phyloP scores from a whole-genome alignment of 2,797 vertebrate genomes.

The Argyrosomus regius region DNA sequence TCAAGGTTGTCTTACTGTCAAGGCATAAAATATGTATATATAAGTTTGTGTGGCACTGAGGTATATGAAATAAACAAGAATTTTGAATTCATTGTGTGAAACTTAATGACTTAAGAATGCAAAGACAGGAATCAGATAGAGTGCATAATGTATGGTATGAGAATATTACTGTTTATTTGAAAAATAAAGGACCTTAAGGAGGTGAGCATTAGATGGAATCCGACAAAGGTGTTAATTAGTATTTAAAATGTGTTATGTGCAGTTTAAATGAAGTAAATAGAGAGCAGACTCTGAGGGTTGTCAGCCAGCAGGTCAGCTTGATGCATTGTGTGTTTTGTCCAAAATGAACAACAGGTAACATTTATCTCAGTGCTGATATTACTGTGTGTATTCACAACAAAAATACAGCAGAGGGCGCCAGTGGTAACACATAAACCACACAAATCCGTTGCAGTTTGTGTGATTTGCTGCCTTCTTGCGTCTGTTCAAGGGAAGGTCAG shows the following conservation, averaged over 20 bases:
- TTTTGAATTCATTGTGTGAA: not conserved
- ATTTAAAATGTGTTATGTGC: not conserved
- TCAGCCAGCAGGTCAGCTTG: not conserved
- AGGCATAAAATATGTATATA: not conserved
- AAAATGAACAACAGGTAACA: not conserved
- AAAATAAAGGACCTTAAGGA: not conserved
- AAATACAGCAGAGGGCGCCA: conserved; percentile 48
- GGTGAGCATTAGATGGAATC: not conserved
- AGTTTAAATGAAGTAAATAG: not conserved
- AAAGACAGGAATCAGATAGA: too few relatives aligned
- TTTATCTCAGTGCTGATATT: not conserved
- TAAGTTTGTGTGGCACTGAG: not conserved
- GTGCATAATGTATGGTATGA: not conserved
- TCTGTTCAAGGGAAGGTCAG: not conserved
- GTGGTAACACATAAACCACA: not conserved
- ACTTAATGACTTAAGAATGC: too few relatives aligned
- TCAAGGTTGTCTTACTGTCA: not conserved
- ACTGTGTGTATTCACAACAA: not conserved
- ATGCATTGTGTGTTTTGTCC: not conserved
- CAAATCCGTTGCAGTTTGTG: not conserved
- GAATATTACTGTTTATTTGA: not conserved
- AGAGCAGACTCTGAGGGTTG: not conserved
- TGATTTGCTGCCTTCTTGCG: conserved; percentile 42
- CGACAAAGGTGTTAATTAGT: not conserved
- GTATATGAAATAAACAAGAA: not conserved